Evolutionary conservation across 2,797 vertebrate species (phyloP).

Genomic region (Tragelaphus oryx): DNA sequence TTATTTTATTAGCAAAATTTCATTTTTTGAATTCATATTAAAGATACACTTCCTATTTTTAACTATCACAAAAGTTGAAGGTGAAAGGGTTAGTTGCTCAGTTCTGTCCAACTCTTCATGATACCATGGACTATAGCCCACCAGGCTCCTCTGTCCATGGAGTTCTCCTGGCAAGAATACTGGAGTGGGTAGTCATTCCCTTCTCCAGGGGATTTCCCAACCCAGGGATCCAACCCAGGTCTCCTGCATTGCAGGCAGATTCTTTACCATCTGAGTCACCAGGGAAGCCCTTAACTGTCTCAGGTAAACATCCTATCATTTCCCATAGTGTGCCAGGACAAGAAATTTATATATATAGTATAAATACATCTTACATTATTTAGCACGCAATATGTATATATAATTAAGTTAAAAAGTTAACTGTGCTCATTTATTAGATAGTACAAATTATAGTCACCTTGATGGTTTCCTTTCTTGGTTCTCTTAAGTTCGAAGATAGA

Average conservation of each 20-base stretch:
- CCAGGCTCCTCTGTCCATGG: neutral
- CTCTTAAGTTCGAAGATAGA: neutral
- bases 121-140: neutral
- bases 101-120: neutral
- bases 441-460: neutral
- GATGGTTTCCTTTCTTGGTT: neutral
- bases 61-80: neutral
- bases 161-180: neutral
- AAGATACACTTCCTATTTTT: neutral
- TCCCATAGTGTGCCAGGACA: neutral
- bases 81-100: neutral
- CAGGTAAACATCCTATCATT: neutral
- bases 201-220: neutral
- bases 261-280: neutral
- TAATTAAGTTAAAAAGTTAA: neutral
- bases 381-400: neutral
- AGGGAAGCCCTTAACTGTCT: neutral
- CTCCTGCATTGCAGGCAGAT: neutral
- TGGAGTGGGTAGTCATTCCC: neutral
- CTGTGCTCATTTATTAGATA: neutral
- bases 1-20: neutral
- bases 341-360: neutral
- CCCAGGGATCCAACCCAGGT: neutral
- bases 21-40: neutral
- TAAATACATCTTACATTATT: neutral